Evolutionary conservation across 1,140 invertebrate species (phyloP), one percentile per base, ranked within the genome.

Genomic region (Bilobella aurantiaca): DNA sequence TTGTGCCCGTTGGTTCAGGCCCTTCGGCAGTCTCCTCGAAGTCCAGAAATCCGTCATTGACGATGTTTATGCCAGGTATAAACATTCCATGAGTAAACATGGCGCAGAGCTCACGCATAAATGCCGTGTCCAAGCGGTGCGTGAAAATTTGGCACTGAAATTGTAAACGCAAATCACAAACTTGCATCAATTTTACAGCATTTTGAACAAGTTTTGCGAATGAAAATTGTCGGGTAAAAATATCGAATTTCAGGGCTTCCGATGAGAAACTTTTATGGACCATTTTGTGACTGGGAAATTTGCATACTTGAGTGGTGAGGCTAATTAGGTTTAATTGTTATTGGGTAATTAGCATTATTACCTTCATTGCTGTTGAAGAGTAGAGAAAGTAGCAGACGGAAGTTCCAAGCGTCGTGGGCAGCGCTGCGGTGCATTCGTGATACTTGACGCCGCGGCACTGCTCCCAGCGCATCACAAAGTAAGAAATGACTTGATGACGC

Each of bases 401-500:
- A 31, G 65, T 60, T 31, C 46, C 53, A 23, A 69, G 28, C 0
- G 53, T 37, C 0, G 62, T 18, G 1, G 68, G 68, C 5, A 69
- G 32, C 34, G 53, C 30, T 5, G 21, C 14, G 0, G 58, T 57
- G 14, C 63, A 37, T 30, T 63, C 30, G 18, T 65, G 49, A 32
- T 69, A 66, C 3, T 42, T 27, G n/a, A 47, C 58, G 2, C 68
- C 68, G 21, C 68, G 49, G 25, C 56, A 62, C 1, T 34, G 3
- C 1, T 69, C 47, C 68, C 68, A 69, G 27, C 62, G 31, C 56
- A 64, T 63, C 1, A 63, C 18, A 32, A 63, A 66, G 27, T 65
- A 66, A 3, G 61, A 30, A 27, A 59, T 49, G 21, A 69, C 53
- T 37, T 59, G 49, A 28, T 63, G 53, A 16, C 60, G 49, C 1